These are phyloP conservation scores for Pristionchus pacificus DNA, from an alignment of 1,140 invertebrate species.

Conservation along the genomic window DNA sequence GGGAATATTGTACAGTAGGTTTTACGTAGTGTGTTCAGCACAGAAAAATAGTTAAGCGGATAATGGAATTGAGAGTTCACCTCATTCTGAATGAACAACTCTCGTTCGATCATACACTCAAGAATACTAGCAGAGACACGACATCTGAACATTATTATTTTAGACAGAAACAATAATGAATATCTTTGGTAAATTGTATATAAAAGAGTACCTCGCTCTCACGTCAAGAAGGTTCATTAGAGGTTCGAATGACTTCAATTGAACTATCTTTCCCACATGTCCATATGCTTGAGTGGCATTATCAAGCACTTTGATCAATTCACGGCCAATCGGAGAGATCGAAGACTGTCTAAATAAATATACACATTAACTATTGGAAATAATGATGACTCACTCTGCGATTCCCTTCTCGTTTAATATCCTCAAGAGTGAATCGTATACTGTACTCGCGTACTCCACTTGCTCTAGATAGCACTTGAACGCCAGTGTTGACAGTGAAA, in stretches of 20 bases:
- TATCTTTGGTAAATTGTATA: background rate
- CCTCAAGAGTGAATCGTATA: constrained; percentile 79
- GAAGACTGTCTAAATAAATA: constrained; percentile 68
- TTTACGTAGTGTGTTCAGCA: too few relatives aligned
- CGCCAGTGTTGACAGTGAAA: constrained; percentile 80
- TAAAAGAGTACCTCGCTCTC: background rate
- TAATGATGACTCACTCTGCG: constrained; percentile 66
- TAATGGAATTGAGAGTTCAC: too few relatives aligned
- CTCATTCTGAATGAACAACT: background rate
- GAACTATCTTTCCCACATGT: constrained; percentile 66
- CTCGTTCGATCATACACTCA: background rate
- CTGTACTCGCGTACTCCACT: constrained; percentile 90
- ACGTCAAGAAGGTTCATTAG: constrained; percentile 63
- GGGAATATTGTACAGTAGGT: too few relatives aligned
- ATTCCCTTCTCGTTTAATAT: constrained; percentile 76
- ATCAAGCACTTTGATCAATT: constrained; percentile 84
- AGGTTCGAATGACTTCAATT: constrained; percentile 76
- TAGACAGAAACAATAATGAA: background rate
- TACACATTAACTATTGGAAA: constrained; percentile 23
- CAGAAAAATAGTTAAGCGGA: too few relatives aligned
- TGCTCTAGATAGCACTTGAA: constrained; percentile 91
- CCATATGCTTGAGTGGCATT: constrained; percentile 88
- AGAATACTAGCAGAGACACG: background rate
- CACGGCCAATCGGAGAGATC: constrained; percentile 78
- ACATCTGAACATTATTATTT: background rate